These are phyloP conservation scores for Nasonia oneida DNA, from an alignment of 2,888 invertebrate genomes.

Conservation along the genomic window DNA sequence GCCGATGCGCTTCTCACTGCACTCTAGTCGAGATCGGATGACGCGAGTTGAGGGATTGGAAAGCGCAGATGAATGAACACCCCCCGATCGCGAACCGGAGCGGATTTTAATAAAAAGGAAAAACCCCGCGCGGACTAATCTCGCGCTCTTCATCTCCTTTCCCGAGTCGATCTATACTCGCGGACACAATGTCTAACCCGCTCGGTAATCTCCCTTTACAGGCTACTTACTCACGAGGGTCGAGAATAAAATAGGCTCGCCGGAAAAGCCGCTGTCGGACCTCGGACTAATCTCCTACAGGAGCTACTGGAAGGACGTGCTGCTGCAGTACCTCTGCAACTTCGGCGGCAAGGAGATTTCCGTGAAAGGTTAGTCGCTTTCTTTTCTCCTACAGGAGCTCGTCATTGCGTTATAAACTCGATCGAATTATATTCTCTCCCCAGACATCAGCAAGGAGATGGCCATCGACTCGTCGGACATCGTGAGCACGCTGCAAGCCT, in stretches of 20 bases:
- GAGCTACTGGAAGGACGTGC: constrained; percentile 98
- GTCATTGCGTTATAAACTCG: background rate
- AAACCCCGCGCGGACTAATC: background rate
- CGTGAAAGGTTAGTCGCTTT: constrained; percentile 86
- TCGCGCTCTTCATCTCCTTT: background rate
- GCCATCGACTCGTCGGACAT: constrained; percentile 99
- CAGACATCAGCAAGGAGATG: constrained; percentile 91
- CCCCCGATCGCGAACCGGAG: background rate
- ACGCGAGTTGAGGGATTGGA: background rate
- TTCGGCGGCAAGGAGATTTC: constrained; percentile 93
- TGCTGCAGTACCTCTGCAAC: constrained; percentile 94
- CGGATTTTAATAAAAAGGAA: background rate
- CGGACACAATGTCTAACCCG: background rate
- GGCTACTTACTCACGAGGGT: constrained; percentile 97
- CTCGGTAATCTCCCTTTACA: constrained; percentile 77
- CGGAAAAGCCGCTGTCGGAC: constrained; percentile 98
- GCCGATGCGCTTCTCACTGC: background rate
- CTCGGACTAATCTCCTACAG: constrained; percentile 98
- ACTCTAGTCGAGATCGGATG: background rate
- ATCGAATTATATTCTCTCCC: constrained; percentile 60
- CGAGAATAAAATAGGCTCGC: constrained; percentile 99
- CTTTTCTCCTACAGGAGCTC: background rate
- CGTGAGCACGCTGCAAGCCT: constrained; percentile 96
- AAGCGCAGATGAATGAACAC: background rate
- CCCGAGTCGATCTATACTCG: too few species aligned